Conservation (phyloP, 1,140 invertebrate genomes). For the Diabrotica undecimpunctata region DNA sequence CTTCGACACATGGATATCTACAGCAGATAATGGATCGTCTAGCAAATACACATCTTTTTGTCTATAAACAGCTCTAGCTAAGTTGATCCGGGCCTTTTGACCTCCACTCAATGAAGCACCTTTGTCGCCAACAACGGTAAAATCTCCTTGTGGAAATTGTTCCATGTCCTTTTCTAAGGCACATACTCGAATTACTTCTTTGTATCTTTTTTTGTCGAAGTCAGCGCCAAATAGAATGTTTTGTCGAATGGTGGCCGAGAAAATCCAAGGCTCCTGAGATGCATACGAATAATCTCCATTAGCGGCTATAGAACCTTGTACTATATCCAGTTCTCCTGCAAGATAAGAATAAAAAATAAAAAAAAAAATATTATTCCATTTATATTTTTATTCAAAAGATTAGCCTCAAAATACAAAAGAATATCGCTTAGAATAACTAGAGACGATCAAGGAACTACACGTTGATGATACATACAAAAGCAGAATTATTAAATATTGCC, state of each 20-base stretch:
- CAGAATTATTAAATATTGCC: too few relatives aligned
- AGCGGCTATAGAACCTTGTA: constrained; percentile 53
- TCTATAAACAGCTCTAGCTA: constrained; percentile 55
- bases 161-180: constrained; percentile 63
- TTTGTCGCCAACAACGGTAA: constrained; percentile 73
- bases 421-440: too few relatives aligned
- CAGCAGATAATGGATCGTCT: constrained; percentile 75
- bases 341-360: background rate
- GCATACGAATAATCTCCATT: constrained; percentile 61
- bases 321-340: constrained; percentile 52
- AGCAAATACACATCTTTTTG: constrained; percentile 64
- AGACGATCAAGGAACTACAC: too few relatives aligned
- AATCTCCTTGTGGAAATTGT: constrained; percentile 67
- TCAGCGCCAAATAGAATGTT: constrained; percentile 71
- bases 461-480: too few relatives aligned
- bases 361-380: too few relatives aligned
- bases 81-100: constrained; percentile 74
- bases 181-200: constrained; percentile 56
- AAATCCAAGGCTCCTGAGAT: constrained; percentile 70
- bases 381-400: too few relatives aligned
- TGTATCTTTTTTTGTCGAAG: constrained; percentile 56
- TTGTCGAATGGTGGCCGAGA: constrained; percentile 56
- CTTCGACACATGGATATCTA: constrained; percentile 70
- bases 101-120: constrained; percentile 75
- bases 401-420: too few relatives aligned